phyloP scores from a whole-genome alignment of 2,888 invertebrate species.

The Xestia rhomboidea region DNA sequence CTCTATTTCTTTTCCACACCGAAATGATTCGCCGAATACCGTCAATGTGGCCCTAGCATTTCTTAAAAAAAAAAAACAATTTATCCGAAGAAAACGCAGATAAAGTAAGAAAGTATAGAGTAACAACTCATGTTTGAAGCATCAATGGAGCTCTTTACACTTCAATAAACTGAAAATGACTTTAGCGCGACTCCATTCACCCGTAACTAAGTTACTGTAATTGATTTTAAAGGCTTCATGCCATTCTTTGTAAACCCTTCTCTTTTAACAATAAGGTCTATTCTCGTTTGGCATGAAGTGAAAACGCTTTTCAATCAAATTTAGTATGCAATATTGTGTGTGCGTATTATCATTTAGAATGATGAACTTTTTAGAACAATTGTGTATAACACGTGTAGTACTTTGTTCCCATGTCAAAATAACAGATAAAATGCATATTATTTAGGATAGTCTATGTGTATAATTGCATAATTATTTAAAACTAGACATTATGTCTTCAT shows the following conservation, averaged over 20 bases:
- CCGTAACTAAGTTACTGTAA: conserved; percentile 66
- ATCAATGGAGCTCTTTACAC: conserved; percentile 63
- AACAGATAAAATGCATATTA: conserved; percentile 2
- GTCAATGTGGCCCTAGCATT: background rate
- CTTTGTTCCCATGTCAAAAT: conserved; percentile 26
- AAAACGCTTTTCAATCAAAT: conserved; percentile 16
- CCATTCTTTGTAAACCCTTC: conserved; percentile 39
- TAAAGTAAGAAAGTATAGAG: conserved; percentile 42
- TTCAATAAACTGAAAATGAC: conserved; percentile 70
- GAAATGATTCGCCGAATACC: background rate
- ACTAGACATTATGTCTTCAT: background rate
- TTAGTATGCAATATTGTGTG: conserved; percentile 11
- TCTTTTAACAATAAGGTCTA: conserved; percentile 37
- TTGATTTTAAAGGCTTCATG: conserved; percentile 62
- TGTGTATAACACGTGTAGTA: conserved; percentile 9
- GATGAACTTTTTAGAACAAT: conserved; percentile 15
- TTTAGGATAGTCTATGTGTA: background rate
- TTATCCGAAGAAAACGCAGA: conserved; percentile 34
- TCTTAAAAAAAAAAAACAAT: conserved; percentile 35
- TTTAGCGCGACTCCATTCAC: conserved; percentile 66
- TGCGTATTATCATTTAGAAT: conserved; percentile 17
- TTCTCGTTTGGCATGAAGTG: conserved; percentile 28
- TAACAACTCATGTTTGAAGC: conserved; percentile 56
- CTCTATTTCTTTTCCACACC: background rate
- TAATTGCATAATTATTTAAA: background rate